Evolutionary conservation across 1,140 invertebrate species (phyloP).

Genomic region (Zaprionus kolodkinae): DNA sequence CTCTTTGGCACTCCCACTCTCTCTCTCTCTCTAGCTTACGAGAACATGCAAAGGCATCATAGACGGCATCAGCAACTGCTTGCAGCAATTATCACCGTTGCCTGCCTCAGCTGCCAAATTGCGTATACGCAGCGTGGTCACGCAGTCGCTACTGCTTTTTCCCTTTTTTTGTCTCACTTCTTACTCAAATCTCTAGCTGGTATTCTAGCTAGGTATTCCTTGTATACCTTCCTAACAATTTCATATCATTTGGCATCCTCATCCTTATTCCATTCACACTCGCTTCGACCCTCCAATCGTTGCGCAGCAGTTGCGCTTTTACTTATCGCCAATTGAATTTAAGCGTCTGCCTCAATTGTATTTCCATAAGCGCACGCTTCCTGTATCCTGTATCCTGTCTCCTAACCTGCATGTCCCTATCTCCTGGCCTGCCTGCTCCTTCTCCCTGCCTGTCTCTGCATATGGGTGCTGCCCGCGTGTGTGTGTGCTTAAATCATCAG

Average conservation of each 20-base stretch:
- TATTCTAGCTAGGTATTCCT: neutral
- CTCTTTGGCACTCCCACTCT: neutral
- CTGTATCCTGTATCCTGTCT: slow-evolving; percentile 38
- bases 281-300: neutral
- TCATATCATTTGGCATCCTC: neutral
- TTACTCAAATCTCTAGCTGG: neutral
- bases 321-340: slow-evolving; percentile 50
- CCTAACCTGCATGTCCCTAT: no score
- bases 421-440: slow-evolving; percentile 17
- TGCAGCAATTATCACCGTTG: slow-evolving; percentile 1
- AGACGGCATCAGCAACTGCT: slow-evolving; percentile 43
- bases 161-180: neutral
- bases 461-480: neutral
- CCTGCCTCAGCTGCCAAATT: slow-evolving; percentile 3
- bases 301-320: slow-evolving; percentile 8
- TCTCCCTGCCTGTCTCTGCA: slow-evolving; percentile 14
- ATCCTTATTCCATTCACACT: slow-evolving; percentile 7
- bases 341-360: slow-evolving; percentile 42
- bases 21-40: slow-evolving; percentile 49
- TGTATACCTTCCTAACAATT: neutral
- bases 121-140: slow-evolving; percentile 20
- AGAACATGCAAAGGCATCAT: slow-evolving; percentile 64
- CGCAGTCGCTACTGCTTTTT: neutral
- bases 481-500: slow-evolving; percentile 45
- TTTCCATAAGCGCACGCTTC: slow-evolving; percentile 49